phyloP scores from a whole-genome alignment of 2,797 vertebrate species.

The Amazona ochrocephala region DNA sequence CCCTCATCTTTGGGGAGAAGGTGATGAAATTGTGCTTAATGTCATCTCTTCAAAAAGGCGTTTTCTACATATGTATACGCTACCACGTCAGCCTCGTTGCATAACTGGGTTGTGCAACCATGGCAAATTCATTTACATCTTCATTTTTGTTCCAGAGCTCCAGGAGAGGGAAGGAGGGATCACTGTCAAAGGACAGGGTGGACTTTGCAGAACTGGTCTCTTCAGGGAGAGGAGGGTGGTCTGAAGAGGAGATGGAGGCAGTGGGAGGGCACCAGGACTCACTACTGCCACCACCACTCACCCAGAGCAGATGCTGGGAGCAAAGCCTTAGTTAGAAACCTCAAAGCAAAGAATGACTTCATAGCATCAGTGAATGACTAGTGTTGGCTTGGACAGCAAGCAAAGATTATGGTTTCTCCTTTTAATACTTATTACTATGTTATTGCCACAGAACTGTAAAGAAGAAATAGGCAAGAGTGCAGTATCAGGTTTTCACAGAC shows the following conservation, averaged over 20 bases:
- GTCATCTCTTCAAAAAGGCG: conserved; percentile 13
- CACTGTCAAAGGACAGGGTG: background rate
- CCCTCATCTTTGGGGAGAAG: conserved; percentile 18
- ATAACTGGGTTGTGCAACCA: conserved; percentile 49
- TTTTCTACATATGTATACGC: conserved; percentile 20
- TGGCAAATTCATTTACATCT: conserved; percentile 47
- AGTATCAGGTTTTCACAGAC: conserved; percentile 61
- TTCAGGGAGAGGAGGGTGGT: background rate
- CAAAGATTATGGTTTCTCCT: conserved; percentile 61
- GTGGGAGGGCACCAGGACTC: background rate
- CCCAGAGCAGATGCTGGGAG: background rate
- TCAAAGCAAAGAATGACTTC: conserved; percentile 56
- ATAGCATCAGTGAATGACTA: conserved; percentile 60
- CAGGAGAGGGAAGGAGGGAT: background rate
- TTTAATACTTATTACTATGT: conserved; percentile 51
- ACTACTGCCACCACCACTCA: background rate
- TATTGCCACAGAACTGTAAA: conserved; percentile 59
- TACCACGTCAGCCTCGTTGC: conserved; percentile 22
- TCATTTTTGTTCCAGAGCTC: conserved; percentile 1
- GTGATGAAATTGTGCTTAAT: conserved; percentile 20
- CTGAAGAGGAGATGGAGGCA: background rate
- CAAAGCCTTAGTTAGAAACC: conserved; percentile 22
- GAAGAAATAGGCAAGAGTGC: conserved; percentile 43
- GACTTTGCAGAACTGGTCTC: background rate
- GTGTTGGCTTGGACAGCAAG: conserved; percentile 18